Evolutionary conservation across 30 jellyfish, hydroid and myxozoan species (phyloP), one percentile per base, ranked within the genome.

Genomic region (Nemopilema nomurai): DNA sequence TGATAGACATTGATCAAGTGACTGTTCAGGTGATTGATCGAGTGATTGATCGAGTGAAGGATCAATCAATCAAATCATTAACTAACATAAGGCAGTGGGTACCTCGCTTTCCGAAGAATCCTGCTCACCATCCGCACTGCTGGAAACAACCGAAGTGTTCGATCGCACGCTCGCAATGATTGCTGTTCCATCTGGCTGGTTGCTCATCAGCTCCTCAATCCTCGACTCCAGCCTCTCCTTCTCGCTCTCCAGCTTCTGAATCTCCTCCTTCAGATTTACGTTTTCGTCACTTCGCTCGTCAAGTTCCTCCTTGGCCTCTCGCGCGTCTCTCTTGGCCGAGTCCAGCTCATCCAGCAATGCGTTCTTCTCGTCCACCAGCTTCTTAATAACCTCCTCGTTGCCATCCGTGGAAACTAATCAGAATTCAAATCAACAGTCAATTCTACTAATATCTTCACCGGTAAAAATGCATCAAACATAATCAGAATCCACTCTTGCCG

Each of bases 281-380:
- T 64, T 74, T 28, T 71, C 50, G 41, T 83, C 88, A 3, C 49
- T 63, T 17, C 33, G 76, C 62, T 74, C 79, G 18, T 88, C 84
- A 22, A 68, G 41, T 51, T 81, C 78, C 8, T 80, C 96, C 49
- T 81, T 81, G 26, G 64, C 20, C 22, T 65, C 92, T 18, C 69
- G 77, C 16, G 27, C 63, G 17, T 73, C 89, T 22, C 77, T 76
- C 68, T 63, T 52, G 74, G 71, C 27, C 16, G 28, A 25, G 16
- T 80, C 92, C 31, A 86, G 1, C 0, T 77, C 89, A 29, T 86
- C 95, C 19, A 77, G 85, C 52, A 76, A 75, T 0, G 95, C 76
- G 76, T 87, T 87, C 77, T 87, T 80, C 70, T 79, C 90, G 13
- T 87, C 96, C 73, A 87, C 28, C 41, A 72, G n/a, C 25, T 79